Conservation (phyloP, 2,888 invertebrate species). For the Miltochrista miniata region DNA sequence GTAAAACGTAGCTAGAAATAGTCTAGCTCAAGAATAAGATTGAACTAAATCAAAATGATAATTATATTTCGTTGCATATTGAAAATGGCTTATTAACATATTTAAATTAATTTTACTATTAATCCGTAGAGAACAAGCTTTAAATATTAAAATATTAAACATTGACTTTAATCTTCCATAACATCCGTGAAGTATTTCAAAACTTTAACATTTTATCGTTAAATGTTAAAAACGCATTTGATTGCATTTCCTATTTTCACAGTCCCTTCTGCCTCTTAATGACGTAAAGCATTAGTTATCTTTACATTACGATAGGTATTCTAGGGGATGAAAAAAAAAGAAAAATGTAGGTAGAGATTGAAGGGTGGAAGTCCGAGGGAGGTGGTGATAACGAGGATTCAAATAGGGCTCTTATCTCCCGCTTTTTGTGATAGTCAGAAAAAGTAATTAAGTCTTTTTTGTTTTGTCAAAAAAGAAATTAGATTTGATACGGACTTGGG, state of each 20-base stretch:
- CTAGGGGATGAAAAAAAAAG: slow-evolving; percentile 53
- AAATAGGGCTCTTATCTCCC: slow-evolving; percentile 74
- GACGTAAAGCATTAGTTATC: slow-evolving; percentile 79
- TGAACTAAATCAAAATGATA: slow-evolving; percentile 24
- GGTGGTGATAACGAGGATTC: slow-evolving; percentile 74
- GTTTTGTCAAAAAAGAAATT: slow-evolving; percentile 66
- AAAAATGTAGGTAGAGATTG: slow-evolving; percentile 57
- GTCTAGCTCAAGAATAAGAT: slow-evolving; percentile 32
- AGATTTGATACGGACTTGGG: slow-evolving; percentile 59
- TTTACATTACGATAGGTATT: slow-evolving; percentile 76
- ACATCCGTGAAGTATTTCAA: slow-evolving; percentile 12
- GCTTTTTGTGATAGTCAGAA: slow-evolving; percentile 69
- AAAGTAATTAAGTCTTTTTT: slow-evolving; percentile 78
- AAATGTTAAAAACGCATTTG: slow-evolving; percentile 74
- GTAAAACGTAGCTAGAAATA: slow-evolving; percentile 50
- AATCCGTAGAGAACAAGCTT: slow-evolving; percentile 2
- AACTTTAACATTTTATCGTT: slow-evolving; percentile 19
- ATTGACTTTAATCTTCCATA: slow-evolving; percentile 10
- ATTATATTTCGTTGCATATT: slow-evolving; percentile 19
- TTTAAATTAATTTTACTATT: slow-evolving; percentile 11
- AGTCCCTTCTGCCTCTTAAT: slow-evolving; percentile 65
- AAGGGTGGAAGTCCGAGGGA: slow-evolving; percentile 69
- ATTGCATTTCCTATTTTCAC: slow-evolving; percentile 55
- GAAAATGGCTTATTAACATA: slow-evolving; percentile 14
- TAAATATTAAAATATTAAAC: slow-evolving; percentile 7